Evolutionary conservation across 2,888 invertebrate genomes (phyloP).

Genomic region (Pristionchus japonicus): DNA sequence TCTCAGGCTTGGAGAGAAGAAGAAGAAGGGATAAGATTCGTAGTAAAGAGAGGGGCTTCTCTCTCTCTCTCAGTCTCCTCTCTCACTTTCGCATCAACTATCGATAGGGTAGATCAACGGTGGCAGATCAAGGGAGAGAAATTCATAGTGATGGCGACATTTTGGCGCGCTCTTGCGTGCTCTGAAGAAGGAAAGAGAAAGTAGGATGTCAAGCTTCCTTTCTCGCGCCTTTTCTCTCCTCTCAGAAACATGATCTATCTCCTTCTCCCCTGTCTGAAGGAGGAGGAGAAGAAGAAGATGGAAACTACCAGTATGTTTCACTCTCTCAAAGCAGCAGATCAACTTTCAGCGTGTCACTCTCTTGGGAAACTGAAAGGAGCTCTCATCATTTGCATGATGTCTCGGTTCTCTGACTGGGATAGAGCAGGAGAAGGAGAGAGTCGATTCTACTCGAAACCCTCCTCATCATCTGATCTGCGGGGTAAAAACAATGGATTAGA

Average conservation of each 20-base stretch:
- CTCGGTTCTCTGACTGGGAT: neutral
- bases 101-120: neutral
- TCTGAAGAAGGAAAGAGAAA: constrained; percentile 24
- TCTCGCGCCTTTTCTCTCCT: neutral
- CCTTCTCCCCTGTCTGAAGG: constrained; percentile 5
- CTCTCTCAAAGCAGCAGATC: neutral
- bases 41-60: constrained; percentile 21
- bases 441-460: neutral
- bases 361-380: neutral
- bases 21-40: constrained; percentile 33
- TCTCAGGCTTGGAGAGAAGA: constrained; percentile 7
- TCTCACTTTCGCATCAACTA: neutral
- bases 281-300: too few species aligned
- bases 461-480: neutral
- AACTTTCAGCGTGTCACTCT: neutral
- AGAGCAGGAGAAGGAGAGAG: neutral
- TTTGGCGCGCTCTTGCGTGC: too few species aligned
- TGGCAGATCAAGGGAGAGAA: too few species aligned
- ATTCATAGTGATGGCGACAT: too few species aligned
- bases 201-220: constrained; percentile 6
- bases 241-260: constrained; percentile 36
- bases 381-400: neutral
- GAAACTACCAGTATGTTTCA: constrained; percentile 8
- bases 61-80: neutral
- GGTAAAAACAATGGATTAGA: neutral